Percentiles rank a stretch among this genome's conserved stretches.
Evolutionary conservation across 53 echinoderm and acorn worm genomes (phyloP).

Genomic region (Pentamera pediparva): DNA sequence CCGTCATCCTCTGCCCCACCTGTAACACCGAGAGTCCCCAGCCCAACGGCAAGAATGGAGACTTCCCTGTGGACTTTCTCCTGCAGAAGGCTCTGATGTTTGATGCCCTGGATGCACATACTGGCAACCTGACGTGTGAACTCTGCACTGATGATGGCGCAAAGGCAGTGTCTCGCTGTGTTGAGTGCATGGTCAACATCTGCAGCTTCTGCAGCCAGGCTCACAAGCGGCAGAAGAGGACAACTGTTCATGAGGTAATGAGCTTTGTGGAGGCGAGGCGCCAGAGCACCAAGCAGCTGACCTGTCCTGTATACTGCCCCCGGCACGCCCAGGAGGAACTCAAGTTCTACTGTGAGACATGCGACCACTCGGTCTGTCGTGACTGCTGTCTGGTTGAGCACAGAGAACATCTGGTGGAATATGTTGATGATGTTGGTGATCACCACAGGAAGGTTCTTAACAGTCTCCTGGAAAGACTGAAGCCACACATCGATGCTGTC

Average conservation of each 20-base stretch:
- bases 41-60: slow-evolving; percentile 46
- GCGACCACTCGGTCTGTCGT: slow-evolving; percentile 81
- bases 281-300: slow-evolving; percentile 48
- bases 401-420: slow-evolving; percentile 83
- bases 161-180: slow-evolving; percentile 69
- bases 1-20: slow-evolving; percentile 66
- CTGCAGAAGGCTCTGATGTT: slow-evolving; percentile 64
- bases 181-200: slow-evolving; percentile 88
- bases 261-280: slow-evolving; percentile 73
- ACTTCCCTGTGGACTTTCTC: slow-evolving; percentile 74
- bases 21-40: slow-evolving; percentile 76
- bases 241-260: slow-evolving; percentile 62
- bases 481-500: slow-evolving; percentile 83
- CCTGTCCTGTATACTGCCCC: slow-evolving; percentile 68
- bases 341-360: slow-evolving; percentile 92
- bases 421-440: slow-evolving; percentile 69
- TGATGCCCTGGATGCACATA: slow-evolving; percentile 63
- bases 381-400: slow-evolving; percentile 95
- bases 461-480: slow-evolving; percentile 66
- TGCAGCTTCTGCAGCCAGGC: slow-evolving; percentile 89
- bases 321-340: slow-evolving; percentile 83
- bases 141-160: slow-evolving; percentile 91
- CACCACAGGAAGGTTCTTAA: slow-evolving; percentile 68
- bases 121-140: slow-evolving; percentile 69
- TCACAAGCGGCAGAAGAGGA: slow-evolving; percentile 91